These are phyloP conservation scores for Monoplex corrugatus DNA, from an alignment of 2,888 invertebrate genomes.

Conservation along the genomic window DNA sequence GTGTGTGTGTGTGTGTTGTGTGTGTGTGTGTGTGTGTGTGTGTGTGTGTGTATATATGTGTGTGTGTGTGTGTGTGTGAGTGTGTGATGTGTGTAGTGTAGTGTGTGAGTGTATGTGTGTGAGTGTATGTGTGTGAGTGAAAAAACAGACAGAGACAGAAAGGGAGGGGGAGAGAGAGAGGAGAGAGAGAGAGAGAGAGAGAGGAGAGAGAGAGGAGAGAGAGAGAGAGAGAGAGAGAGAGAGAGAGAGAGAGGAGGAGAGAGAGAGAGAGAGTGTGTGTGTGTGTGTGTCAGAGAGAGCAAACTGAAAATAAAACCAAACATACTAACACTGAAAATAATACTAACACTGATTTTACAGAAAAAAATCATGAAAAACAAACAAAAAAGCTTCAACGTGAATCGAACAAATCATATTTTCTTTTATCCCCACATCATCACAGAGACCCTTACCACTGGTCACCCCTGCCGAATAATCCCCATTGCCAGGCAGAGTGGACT, in stretches of 20 bases:
- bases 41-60: not conserved
- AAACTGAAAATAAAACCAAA: not conserved
- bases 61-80: not conserved
- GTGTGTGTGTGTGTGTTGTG: not conserved
- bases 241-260: not conserved
- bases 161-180: too few relatives aligned
- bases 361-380: not conserved
- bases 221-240: too few relatives aligned
- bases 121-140: not conserved
- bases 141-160: too few relatives aligned
- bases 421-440: too few relatives aligned
- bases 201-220: too few relatives aligned
- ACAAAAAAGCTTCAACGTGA: too few relatives aligned
- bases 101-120: not conserved
- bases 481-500: conserved; percentile 91
- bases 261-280: not conserved
- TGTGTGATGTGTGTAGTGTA: conserved; percentile 24
- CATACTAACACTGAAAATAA: not conserved
- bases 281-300: not conserved
- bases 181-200: too few relatives aligned
- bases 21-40: not conserved
- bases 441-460: conserved; percentile 86
- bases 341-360: not conserved
- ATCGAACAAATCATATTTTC: too few relatives aligned
- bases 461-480: conserved; percentile 91